phyloP scores from a whole-genome alignment of 1,140 invertebrate species.

The Spodoptera frugiperda region DNA sequence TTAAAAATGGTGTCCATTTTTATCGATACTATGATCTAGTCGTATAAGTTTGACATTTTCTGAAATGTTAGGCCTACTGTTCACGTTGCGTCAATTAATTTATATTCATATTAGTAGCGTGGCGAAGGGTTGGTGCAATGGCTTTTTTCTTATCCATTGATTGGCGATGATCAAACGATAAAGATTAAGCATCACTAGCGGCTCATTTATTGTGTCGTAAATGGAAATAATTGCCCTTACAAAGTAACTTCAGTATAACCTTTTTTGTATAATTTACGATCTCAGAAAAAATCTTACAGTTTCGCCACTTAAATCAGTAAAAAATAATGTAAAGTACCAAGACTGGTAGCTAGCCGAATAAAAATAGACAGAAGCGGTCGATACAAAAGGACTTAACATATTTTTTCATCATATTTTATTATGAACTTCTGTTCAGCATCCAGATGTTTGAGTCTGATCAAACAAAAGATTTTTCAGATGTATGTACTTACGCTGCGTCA shows the following conservation, averaged over 20 bases:
- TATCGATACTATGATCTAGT: slow-evolving; percentile 36
- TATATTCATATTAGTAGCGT: slow-evolving; percentile 63
- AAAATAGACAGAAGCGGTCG: slow-evolving; percentile 76
- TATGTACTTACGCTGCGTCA: slow-evolving; percentile 77
- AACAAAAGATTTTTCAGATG: slow-evolving; percentile 85
- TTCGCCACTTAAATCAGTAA: slow-evolving; percentile 7
- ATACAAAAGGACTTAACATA: slow-evolving; percentile 86
- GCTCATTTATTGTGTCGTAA: slow-evolving; percentile 54
- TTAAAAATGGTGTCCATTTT: slow-evolving; percentile 43
- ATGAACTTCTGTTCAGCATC: slow-evolving; percentile 85
- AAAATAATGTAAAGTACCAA: slow-evolving; percentile 71
- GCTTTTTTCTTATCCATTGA: slow-evolving; percentile 62
- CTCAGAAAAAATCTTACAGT: slow-evolving; percentile 6
- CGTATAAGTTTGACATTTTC: slow-evolving; percentile 68
- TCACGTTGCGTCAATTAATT: slow-evolving; percentile 65
- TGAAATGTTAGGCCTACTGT: slow-evolving; percentile 61
- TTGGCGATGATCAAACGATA: slow-evolving; percentile 68
- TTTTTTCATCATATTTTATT: slow-evolving; percentile 86
- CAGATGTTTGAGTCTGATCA: slow-evolving; percentile 85
- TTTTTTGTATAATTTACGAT: slow-evolving; percentile 6
- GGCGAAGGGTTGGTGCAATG: slow-evolving; percentile 57
- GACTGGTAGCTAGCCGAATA: slow-evolving; percentile 57
- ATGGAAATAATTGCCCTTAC: slow-evolving; percentile 29
- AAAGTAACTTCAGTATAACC: slow-evolving; percentile 5
- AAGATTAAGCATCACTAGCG: slow-evolving; percentile 59